Conservation (phyloP, 2,797 vertebrate species). For the Hafferia zeledoni region DNA sequence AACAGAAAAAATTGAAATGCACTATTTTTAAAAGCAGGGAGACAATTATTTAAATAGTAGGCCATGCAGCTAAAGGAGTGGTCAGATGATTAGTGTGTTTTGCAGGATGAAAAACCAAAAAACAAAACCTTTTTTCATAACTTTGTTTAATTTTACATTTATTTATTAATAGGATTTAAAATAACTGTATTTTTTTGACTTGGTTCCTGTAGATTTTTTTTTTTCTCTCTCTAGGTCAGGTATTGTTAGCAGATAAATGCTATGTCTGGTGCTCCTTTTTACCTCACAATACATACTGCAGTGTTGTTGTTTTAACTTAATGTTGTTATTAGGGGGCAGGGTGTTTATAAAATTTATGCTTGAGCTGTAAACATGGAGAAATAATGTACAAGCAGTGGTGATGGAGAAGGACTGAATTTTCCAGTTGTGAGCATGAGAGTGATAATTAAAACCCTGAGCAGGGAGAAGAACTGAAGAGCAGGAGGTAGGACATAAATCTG, state of each 20-base stretch:
- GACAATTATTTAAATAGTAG: neutral
- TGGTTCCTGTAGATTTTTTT: neutral
- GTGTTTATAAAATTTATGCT: neutral
- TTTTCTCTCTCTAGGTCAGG: neutral
- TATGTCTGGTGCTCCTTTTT: neutral
- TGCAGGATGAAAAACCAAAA: neutral
- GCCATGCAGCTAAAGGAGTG: neutral
- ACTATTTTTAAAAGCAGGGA: neutral
- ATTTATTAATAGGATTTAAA: neutral
- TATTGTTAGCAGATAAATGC: neutral
- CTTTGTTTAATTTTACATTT: neutral
- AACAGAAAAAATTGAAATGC: neutral
- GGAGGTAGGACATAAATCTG: neutral
- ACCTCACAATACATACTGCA: neutral
- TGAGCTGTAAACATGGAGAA: neutral
- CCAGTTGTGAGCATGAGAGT: neutral
- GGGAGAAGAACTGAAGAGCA: neutral
- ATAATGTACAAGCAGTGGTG: neutral
- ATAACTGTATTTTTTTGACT: neutral
- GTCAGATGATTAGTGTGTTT: neutral
- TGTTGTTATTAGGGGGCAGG: neutral
- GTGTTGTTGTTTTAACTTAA: neutral
- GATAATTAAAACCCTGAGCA: slow-evolving; percentile 7
- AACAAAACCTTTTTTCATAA: neutral
- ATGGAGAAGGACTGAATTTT: neutral